phyloP scores from a whole-genome alignment of 2,113 vertebrate species.

The Rafetus swinhoei region DNA sequence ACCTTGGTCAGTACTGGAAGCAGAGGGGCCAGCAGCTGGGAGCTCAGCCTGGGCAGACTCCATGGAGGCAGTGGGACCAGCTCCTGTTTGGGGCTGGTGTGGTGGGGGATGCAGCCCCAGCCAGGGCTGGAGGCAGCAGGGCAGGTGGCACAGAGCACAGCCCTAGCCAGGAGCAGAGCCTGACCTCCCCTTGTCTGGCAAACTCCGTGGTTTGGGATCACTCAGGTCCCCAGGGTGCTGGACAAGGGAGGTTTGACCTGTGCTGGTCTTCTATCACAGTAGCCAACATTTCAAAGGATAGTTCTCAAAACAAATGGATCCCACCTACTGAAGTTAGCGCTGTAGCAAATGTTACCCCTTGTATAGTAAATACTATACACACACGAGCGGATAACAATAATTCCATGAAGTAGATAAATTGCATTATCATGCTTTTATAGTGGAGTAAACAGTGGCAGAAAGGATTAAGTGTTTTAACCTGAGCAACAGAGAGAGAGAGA shows the following conservation, averaged over 20 bases:
- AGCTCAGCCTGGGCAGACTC: too few species aligned
- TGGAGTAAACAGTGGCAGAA: constrained; percentile 68
- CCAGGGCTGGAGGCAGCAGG: too few species aligned
- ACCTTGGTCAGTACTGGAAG: too few species aligned
- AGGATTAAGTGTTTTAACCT: constrained; percentile 71
- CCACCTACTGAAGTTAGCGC: constrained; percentile 60
- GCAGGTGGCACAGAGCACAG: too few species aligned
- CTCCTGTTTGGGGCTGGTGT: too few species aligned
- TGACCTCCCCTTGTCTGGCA: too few species aligned
- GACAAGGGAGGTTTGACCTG: background rate
- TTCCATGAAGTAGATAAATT: constrained; percentile 71
- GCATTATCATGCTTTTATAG: constrained; percentile 20
- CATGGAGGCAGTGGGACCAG: too few species aligned
- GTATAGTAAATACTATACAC: constrained; percentile 53
- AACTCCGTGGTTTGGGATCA: too few species aligned
- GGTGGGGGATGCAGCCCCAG: too few species aligned
- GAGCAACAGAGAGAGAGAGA: constrained; percentile 63
- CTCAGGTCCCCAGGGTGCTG: too few species aligned
- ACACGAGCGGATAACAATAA: constrained; percentile 67
- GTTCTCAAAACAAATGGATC: constrained; percentile 53
- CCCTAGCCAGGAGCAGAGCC: too few species aligned
- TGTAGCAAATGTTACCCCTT: background rate
- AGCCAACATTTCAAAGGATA: constrained; percentile 42
- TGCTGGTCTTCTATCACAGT: background rate
- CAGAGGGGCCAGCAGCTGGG: too few species aligned